Base-by-base conservation (phyloP, 2,797 vertebrate genomes). In the Ctenochaetus hawaiiensis region DNA sequence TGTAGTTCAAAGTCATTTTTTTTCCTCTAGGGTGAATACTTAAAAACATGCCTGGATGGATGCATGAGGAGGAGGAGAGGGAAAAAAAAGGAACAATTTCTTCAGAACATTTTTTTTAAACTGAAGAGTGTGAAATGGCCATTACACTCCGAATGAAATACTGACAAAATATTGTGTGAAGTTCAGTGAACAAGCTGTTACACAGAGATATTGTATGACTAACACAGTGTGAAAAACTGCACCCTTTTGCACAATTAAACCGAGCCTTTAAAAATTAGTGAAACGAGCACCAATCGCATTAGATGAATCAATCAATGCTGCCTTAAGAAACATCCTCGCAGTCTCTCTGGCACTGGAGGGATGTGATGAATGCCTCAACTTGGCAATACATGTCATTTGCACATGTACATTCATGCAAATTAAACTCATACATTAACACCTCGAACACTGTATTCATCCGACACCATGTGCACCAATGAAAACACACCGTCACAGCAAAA, bases 1-100 rank as follows among this genome's bases (percentile, higher is more conserved):
- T 72, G 17, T 43, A 53, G 34, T 76, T 86, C 73, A 77, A 77
- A 85, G 82, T 69, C 22, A 26, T 59, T 69, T 71, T 73, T 73
- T 71, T 74, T 49, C 58, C 69, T 67, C 59, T 18, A 49, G 37
- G 68, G 51, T 58, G 70, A 84, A 83, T n/a, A 78, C 39, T 66
- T 75, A 57, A 48, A 64, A 71, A 68, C 64, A 61, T 37, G 59
- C 66, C 60, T 67, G 59, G 67, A 72, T 54, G 30, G 39, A 23
- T 64, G 71, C 59, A 75, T 0, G 4, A 68, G 11, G 18, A 41
- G 11, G 18, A 41, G 26, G 26, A 30, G 26, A 30, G 72, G 13
- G 22, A 75, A 37, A 16, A 16, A 76, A 72, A 53, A 45, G 9
- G 48, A 12, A 49, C 2, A 12, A 37, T 73, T 53, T 58, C 61